phyloP scores from a whole-genome alignment of 2,888 invertebrate species.

The Asteroscopus sphinx region DNA sequence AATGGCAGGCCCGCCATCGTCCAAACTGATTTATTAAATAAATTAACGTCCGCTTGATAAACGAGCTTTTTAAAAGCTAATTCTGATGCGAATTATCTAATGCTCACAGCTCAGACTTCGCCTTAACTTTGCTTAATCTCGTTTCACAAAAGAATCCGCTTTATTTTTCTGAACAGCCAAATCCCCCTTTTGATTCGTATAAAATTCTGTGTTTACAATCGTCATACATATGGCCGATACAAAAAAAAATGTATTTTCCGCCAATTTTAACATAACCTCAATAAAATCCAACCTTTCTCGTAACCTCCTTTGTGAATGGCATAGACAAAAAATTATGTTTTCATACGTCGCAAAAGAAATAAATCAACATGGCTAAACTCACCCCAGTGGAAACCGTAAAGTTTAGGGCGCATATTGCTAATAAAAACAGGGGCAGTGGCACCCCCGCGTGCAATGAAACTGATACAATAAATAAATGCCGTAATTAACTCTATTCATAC shows the following conservation, averaged over 20 bases:
- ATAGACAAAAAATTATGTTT: constrained; percentile 63
- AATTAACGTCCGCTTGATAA: constrained; percentile 81
- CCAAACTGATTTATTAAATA: constrained; percentile 85
- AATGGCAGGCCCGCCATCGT: constrained; percentile 76
- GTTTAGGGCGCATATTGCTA: constrained; percentile 75
- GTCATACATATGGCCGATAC: constrained; percentile 58
- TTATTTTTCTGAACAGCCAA: constrained; percentile 59
- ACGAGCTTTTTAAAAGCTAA: constrained; percentile 76
- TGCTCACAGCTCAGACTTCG: constrained; percentile 49
- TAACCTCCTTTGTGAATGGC: constrained; percentile 55
- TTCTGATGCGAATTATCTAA: constrained; percentile 65
- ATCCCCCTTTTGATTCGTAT: constrained; percentile 62
- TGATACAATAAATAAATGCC: constrained; percentile 87
- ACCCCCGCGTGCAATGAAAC: constrained; percentile 75
- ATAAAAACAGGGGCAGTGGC: constrained; percentile 78
- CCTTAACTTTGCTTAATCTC: constrained; percentile 59
- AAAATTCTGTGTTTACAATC: constrained; percentile 59
- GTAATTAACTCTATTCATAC: constrained; percentile 86
- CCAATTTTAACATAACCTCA: constrained; percentile 68
- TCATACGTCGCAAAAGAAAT: constrained; percentile 64
- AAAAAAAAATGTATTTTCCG: constrained; percentile 68
- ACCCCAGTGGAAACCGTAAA: constrained; percentile 71
- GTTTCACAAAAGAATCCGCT: constrained; percentile 56
- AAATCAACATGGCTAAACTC: constrained; percentile 73
- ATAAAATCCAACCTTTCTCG: constrained; percentile 60